phyloP scores from a whole-genome alignment of 2,888 invertebrate species.

The Synergus gifuensis region DNA sequence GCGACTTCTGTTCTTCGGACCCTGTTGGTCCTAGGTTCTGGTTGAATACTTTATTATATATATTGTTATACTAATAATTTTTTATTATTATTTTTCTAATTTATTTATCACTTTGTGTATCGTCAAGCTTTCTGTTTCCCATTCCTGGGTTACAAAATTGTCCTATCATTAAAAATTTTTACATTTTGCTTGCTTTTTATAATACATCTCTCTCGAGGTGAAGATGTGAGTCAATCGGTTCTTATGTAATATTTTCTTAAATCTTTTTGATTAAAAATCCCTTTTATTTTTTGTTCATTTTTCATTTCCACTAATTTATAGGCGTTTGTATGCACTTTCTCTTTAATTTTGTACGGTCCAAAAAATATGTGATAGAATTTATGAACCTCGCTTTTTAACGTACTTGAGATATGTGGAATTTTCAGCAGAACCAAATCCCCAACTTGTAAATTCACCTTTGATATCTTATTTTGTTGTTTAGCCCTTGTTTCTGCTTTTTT shows the following conservation, averaged over 20 bases:
- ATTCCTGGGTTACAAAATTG: too few relatives aligned
- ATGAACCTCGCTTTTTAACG: neutral
- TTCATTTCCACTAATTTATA: neutral
- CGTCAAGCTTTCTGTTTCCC: too few relatives aligned
- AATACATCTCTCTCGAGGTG: too few relatives aligned
- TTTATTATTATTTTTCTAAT: too few relatives aligned
- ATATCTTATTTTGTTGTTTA: neutral
- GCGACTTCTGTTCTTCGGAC: too few relatives aligned
- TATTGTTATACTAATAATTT: too few relatives aligned
- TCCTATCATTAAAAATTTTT: too few relatives aligned
- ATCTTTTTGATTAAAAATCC: neutral
- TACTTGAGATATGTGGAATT: neutral
- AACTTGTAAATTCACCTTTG: neutral
- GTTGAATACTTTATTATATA: too few relatives aligned
- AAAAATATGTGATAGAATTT: neutral
- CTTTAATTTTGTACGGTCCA: neutral
- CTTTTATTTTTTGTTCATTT: neutral
- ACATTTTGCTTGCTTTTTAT: too few relatives aligned
- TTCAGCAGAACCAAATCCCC: neutral
- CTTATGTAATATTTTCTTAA: neutral
- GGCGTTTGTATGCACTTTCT: neutral
- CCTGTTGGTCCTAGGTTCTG: too few relatives aligned
- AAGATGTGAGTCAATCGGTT: too few relatives aligned
- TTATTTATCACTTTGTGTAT: too few relatives aligned
- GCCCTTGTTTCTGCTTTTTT: neutral